phyloP scores from a whole-genome alignment of 2,888 invertebrate genomes.

The Heliconius erato region DNA sequence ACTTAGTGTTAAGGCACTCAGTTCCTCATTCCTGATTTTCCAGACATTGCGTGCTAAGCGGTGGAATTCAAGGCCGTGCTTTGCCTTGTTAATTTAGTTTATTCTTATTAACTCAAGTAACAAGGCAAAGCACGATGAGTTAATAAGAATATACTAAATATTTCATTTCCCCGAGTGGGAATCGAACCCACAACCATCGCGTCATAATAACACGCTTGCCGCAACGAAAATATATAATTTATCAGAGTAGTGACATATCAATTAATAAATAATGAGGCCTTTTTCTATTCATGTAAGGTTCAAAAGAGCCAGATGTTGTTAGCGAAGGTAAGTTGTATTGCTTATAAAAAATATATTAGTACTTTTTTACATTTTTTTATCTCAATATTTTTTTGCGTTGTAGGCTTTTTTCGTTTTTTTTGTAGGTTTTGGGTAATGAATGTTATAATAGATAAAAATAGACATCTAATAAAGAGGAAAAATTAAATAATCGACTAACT shows the following conservation, averaged over 20 bases:
- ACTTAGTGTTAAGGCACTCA: background rate
- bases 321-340: conserved; percentile 46
- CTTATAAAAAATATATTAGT: background rate
- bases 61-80: background rate
- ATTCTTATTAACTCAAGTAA: no score
- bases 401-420: background rate
- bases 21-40: background rate
- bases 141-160: no score
- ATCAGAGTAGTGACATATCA: background rate
- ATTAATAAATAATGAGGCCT: conserved; percentile 14
- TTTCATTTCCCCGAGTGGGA: no score
- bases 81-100: background rate
- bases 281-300: conserved; percentile 38
- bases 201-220: no score
- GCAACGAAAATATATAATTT: background rate
- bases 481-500: no score
- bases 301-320: conserved; percentile 34
- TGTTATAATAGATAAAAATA: no score
- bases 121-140: no score
- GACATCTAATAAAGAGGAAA: no score
- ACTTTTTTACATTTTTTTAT: background rate
- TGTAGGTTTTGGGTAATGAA: background rate
- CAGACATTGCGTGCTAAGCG: background rate
- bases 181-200: no score
- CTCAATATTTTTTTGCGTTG: background rate